Conservation (phyloP, 2,888 invertebrate species). For the Helobdella robusta region DNA sequence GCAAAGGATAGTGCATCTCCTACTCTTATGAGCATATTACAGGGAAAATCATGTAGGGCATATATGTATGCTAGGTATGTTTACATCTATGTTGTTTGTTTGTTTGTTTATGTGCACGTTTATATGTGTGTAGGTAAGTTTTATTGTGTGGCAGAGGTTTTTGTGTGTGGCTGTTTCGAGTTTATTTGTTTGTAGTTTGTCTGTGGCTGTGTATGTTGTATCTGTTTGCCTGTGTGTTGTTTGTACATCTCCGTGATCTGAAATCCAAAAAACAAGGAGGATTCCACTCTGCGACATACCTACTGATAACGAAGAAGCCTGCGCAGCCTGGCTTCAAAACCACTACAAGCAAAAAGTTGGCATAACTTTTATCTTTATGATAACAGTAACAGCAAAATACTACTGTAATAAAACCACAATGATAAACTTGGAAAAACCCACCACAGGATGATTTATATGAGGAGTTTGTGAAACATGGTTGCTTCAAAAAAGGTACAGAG, state of each 20-base stretch:
- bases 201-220: background rate
- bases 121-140: too few species aligned
- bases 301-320: constrained; percentile 60
- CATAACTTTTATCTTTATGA: too few species aligned
- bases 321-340: constrained; percentile 71
- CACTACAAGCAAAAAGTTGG: constrained; percentile 59
- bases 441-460: constrained; percentile 48
- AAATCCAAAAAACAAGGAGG: constrained; percentile 51
- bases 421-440: too few species aligned
- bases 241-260: background rate
- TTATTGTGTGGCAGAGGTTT: too few species aligned
- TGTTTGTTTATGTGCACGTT: background rate
- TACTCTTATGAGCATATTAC: constrained; percentile 42
- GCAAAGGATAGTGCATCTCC: constrained; percentile 41
- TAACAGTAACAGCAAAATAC: too few species aligned
- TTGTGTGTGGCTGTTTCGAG: too few species aligned
- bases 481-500: constrained; percentile 38
- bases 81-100: background rate
- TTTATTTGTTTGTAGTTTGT: background rate
- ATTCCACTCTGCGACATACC: constrained; percentile 73
- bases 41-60: constrained; percentile 45
- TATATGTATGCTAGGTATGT: constrained; percentile 43
- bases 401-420: too few species aligned
- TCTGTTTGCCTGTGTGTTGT: background rate
- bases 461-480: constrained; percentile 41